These are phyloP conservation scores for Bellardia pandia DNA, from an alignment of 2,888 invertebrate species.

Conservation along the genomic window DNA sequence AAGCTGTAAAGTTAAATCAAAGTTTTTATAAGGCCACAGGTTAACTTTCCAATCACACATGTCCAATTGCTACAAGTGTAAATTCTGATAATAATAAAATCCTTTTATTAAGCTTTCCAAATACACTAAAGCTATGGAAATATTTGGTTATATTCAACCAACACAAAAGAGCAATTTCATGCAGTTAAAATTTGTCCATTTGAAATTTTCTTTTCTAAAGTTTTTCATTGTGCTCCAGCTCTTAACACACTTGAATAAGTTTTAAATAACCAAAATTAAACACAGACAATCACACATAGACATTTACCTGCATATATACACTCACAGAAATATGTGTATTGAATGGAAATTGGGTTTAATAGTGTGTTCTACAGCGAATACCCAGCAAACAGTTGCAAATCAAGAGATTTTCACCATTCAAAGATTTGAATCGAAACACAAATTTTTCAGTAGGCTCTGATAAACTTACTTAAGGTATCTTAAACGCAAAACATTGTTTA, in stretches of 20 bases:
- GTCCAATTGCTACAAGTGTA: background rate
- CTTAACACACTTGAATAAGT: background rate
- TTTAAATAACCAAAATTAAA: constrained; percentile 17
- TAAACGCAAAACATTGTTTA: too few species aligned
- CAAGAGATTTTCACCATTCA: too few species aligned
- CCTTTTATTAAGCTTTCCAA: background rate
- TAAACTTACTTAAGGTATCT: too few species aligned
- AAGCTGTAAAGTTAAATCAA: too few species aligned
- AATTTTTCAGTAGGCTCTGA: too few species aligned
- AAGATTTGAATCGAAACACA: too few species aligned
- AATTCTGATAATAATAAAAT: background rate
- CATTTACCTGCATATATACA: background rate
- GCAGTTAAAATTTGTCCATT: constrained; percentile 18
- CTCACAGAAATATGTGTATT: background rate
- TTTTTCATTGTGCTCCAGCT: constrained; percentile 7
- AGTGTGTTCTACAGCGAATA: background rate
- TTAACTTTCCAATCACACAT: background rate
- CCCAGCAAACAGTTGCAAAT: too few species aligned
- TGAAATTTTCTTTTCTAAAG: background rate
- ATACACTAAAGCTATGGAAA: background rate
- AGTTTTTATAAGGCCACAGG: background rate
- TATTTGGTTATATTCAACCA: background rate
- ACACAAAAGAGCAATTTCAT: constrained; percentile 5
- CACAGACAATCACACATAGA: background rate
- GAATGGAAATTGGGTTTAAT: constrained; percentile 21